These are phyloP conservation scores for Australoheros scitulus DNA, from an alignment of 2,113 vertebrate genomes.

Conservation along the genomic window DNA sequence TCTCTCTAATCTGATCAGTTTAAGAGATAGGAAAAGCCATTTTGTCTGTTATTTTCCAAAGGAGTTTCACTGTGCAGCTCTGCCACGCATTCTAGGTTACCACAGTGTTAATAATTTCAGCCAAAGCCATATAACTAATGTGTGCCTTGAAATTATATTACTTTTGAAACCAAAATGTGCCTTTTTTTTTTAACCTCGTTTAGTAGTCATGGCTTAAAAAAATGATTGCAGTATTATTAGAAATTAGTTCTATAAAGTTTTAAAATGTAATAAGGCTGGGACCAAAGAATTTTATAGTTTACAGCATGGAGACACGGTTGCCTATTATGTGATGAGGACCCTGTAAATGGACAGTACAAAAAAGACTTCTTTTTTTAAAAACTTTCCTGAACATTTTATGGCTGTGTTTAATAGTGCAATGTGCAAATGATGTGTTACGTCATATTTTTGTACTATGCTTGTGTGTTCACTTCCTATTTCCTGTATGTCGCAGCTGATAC, in stretches of 20 bases:
- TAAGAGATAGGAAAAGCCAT: constrained; percentile 65
- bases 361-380: constrained; percentile 15
- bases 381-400: constrained; percentile 63
- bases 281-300: constrained; percentile 73
- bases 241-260: constrained; percentile 47
- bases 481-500: constrained; percentile 64
- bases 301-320: constrained; percentile 56
- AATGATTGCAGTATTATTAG: constrained; percentile 72
- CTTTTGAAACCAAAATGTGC: constrained; percentile 67
- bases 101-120: constrained; percentile 75
- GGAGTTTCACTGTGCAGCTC: constrained; percentile 43
- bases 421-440: constrained; percentile 67
- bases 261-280: constrained; percentile 58
- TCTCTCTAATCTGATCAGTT: constrained; percentile 65
- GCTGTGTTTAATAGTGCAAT: constrained; percentile 73
- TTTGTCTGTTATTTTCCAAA: constrained; percentile 53
- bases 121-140: constrained; percentile 72
- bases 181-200: constrained; percentile 72
- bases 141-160: constrained; percentile 65
- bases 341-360: constrained; percentile 52
- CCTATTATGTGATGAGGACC: constrained; percentile 49
- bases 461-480: constrained; percentile 70
- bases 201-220: constrained; percentile 56
- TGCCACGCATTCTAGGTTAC: constrained; percentile 76
- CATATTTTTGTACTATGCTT: constrained; percentile 66